Evolutionary conservation across 2,113 vertebrate genomes (phyloP).

Genomic region (Hypocryptadius cinnamomeus): DNA sequence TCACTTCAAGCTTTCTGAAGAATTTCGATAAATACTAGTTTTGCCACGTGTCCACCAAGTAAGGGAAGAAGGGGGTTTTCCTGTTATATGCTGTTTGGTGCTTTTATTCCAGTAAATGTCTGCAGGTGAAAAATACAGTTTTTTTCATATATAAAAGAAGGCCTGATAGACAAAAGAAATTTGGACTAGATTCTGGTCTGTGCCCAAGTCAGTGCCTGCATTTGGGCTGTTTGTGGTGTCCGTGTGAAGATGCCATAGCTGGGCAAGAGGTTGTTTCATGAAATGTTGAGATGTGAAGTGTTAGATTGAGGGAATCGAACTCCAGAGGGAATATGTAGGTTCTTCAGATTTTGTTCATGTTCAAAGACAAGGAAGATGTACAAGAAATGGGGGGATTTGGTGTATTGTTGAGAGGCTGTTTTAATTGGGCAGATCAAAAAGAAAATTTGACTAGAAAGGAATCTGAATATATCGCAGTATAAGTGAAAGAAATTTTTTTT

Average conservation of each 20-base stretch:
- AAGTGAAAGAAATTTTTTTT: background rate
- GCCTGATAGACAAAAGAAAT: background rate
- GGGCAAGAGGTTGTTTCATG: background rate
- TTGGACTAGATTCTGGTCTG: background rate
- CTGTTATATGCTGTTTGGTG: background rate
- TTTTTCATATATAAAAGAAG: background rate
- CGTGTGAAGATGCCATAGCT: background rate
- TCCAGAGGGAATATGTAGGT: background rate
- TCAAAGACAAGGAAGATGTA: background rate
- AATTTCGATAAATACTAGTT: conserved; percentile 21
- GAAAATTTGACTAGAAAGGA: background rate
- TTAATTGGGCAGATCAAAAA: background rate
- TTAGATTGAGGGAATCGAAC: background rate
- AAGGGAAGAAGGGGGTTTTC: background rate
- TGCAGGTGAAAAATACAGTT: background rate
- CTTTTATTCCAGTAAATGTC: background rate
- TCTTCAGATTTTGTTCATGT: background rate
- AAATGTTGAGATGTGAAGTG: background rate
- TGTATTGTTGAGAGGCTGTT: background rate
- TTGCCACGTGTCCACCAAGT: conserved; percentile 23
- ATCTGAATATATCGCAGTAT: background rate
- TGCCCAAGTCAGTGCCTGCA: background rate
- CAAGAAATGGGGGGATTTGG: background rate
- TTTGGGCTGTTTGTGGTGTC: background rate
- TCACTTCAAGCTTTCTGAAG: conserved; percentile 50